Percentiles rank a stretch among this genome's conserved stretches.
These are phyloP conservation scores for Cyanoramphus novaezelandiae DNA, from an alignment of 2,113 vertebrate genomes.

Conservation along the genomic window DNA sequence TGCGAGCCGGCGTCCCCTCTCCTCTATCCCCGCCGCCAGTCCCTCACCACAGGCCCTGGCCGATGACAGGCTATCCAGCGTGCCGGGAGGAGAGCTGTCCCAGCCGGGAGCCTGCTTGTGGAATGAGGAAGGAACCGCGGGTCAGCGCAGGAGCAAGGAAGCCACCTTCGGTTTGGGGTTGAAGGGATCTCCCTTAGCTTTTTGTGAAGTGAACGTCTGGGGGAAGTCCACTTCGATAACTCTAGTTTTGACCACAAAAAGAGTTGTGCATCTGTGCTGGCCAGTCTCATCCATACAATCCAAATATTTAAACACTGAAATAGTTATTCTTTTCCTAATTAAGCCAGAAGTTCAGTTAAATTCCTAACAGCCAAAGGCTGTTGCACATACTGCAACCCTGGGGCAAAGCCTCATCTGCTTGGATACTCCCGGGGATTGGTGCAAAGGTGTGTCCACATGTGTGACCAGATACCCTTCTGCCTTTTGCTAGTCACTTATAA, in stretches of 20 bases:
- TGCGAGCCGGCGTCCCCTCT: rapidly evolving
- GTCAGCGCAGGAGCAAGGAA: background rate
- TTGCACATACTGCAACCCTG: background rate
- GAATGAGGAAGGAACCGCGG: background rate
- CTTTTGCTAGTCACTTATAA: background rate
- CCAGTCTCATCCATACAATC: rapidly evolving
- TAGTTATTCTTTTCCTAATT: background rate
- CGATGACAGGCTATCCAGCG: background rate
- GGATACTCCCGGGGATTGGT: background rate
- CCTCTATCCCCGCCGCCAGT: background rate
- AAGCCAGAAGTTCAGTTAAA: background rate
- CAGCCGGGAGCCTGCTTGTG: background rate
- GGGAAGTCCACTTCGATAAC: background rate
- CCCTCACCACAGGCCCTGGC: background rate
- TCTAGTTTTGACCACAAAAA: rapidly evolving
- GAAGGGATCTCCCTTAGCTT: background rate
- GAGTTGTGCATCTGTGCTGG: background rate
- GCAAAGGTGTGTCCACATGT: background rate
- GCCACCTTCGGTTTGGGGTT: background rate
- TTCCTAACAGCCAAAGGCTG: rapidly evolving
- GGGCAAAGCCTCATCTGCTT: background rate
- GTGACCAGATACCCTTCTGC: background rate
- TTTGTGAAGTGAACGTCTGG: background rate
- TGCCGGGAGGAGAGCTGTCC: background rate
- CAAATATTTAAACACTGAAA: background rate